Base-by-base conservation (phyloP, 1,140 invertebrate genomes). In the Chymomyza costata region DNA sequence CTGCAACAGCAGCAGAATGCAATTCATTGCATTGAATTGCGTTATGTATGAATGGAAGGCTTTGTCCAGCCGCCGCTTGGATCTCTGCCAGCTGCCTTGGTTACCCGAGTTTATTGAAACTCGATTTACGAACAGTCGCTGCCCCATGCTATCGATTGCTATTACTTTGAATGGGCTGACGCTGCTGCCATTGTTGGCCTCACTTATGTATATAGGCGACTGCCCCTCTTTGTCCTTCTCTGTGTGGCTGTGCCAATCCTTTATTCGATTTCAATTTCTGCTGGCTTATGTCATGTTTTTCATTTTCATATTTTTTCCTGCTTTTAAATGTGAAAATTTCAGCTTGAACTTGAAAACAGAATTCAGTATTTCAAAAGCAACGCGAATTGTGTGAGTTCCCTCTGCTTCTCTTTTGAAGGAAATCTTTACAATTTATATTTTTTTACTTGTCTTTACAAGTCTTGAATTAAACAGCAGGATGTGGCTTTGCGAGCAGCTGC, bases 251-350 rank as follows among this genome's bases (percentile, higher is more conserved):
- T 25, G 21, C 21, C 21, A 25, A n/a, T 5, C 13, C 31, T 34
- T 34, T 34, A 34, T 34, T 34, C 31, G 13, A 34, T 34, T 74
- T 61, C 53, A 65, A 58, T 76, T 54, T 39, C n/a, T 57, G 35
- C 46, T 45, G 37, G 52, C 52, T 3, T 11, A 34, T n/a, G n/a
- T n/a, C n/a, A n/a, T n/a, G n/a, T n/a, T n/a, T n/a, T n/a, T n/a
- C n/a, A n/a, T n/a, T n/a, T n/a, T n/a, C n/a, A n/a, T n/a, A n/a
- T n/a, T n/a, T n/a, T n/a, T n/a, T n/a, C n/a, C n/a, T n/a, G n/a
- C n/a, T n/a, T n/a, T n/a, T n/a, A n/a, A n/a, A n/a, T n/a, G n/a
- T n/a, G n/a, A n/a, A n/a, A n/a, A n/a, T n/a, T n/a, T n/a, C n/a
- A n/a, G n/a, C n/a, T n/a, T n/a, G n/a, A n/a, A n/a, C n/a, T n/a